Base-by-base conservation (phyloP, 2,888 invertebrate genomes). In the Pinctada fucata region DNA sequence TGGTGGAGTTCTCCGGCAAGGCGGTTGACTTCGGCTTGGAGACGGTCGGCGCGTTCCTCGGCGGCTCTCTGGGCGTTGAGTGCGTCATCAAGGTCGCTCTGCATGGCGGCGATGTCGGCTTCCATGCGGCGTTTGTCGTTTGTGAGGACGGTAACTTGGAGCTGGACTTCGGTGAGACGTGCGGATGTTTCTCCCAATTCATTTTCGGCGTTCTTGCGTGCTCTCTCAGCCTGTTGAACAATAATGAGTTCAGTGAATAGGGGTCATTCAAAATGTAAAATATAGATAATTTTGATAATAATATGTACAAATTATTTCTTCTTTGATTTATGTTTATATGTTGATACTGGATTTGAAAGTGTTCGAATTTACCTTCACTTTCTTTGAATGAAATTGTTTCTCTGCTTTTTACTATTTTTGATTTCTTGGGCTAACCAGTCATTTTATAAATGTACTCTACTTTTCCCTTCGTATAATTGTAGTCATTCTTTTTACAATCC, bases 61-160 rank as follows among this genome's bases (percentile, higher is more conserved):
- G 90, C 90, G 75, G 89, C 90, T 47, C 90, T 84, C 80, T 90
- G 89, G 82, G 85, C 89, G 82, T 91, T 91, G 72, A 91, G 85
- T 72, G 99, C 97, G 94, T 99, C 99, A 93, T 99, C 99, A 93
- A 99, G 97, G 94, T 99, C 99, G 88, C 97, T 95, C 88, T 98
- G 97, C 89, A 99, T 95, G 88, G 96, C 96, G 76, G 95, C 83
- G 90, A 98, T 94, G 93, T 99, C 99, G 92, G 97, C 97, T 94
- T 99, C 99, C 92, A 99, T 95, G 94, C 98, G 98, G 92, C 96
- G 96, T 95, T 97, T 99, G 93, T 96, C 95, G 91, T 98, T 97
- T 80, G 97, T 96, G 92, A 99, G 94, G 94, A 97, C 97, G 86
- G 98, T 97, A 93, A 99, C 98, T 95, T 97, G 97, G 91, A 97